Conservation (phyloP, 2,797 vertebrate genomes). For the Cossypha polioptera region DNA sequence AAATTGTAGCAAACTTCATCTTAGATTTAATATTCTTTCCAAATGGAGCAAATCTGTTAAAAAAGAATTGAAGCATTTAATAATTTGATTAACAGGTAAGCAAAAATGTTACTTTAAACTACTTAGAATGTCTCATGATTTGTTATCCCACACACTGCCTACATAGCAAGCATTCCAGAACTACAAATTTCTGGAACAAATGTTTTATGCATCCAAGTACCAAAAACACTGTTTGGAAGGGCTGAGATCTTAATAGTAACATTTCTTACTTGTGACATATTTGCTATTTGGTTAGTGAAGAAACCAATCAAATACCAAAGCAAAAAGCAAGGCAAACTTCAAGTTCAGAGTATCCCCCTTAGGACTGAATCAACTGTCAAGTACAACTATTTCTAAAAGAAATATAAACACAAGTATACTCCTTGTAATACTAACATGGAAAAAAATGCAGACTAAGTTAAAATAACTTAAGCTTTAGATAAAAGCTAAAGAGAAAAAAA, state of each 20-base stretch:
- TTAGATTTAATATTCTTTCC: not conserved
- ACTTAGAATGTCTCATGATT: not conserved
- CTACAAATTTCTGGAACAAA: slow-evolving; percentile 6
- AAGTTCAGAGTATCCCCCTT: not conserved
- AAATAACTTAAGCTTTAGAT: not conserved
- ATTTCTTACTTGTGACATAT: not conserved
- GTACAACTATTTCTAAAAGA: not conserved
- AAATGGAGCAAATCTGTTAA: not conserved
- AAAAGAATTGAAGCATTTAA: not conserved
- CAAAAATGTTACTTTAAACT: slow-evolving; percentile 20
- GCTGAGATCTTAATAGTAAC: not conserved
- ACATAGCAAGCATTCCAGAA: slow-evolving; percentile 29
- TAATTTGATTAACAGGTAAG: not conserved
- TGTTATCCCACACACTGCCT: slow-evolving; percentile 32
- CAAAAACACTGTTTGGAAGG: not conserved
- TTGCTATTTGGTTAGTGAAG: not conserved
- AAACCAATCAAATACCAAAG: not conserved
- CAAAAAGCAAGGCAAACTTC: not conserved
- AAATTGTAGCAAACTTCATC: not conserved
- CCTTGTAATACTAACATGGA: not conserved
- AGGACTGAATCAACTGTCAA: not conserved
- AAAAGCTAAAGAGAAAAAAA: not conserved
- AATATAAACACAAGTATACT: not conserved
- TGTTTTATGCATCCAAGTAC: not conserved
- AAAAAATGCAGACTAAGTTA: not conserved